These are phyloP conservation scores for Candidula unifasciata DNA, from an alignment of 2,888 invertebrate genomes.

Conservation along the genomic window DNA sequence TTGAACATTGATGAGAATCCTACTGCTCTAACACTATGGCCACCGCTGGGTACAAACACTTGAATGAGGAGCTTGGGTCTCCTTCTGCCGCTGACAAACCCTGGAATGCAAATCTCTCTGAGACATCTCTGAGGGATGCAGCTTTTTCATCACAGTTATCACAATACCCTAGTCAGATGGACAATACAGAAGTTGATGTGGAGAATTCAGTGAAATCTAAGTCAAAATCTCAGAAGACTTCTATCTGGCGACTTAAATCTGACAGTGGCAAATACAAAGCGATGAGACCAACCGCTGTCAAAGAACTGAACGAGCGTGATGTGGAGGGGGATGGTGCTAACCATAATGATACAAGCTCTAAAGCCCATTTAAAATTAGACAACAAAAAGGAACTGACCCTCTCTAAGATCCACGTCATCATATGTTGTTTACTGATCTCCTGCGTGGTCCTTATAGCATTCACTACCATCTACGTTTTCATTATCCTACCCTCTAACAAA, in stretches of 20 bases:
- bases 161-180: no score
- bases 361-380: neutral
- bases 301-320: conserved; percentile 6
- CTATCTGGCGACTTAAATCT: neutral
- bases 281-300: conserved; percentile 27
- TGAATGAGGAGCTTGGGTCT: conserved; percentile 7
- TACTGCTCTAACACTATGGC: neutral
- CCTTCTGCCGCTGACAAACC: neutral
- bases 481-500: conserved; percentile 27
- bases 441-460: conserved; percentile 24
- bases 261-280: conserved; percentile 39
- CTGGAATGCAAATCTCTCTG: neutral
- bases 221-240: neutral
- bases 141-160: neutral
- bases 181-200: neutral
- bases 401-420: conserved; percentile 24
- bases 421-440: conserved; percentile 30
- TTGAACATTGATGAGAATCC: no score
- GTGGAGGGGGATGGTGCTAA: neutral
- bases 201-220: neutral
- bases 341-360: neutral
- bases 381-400: neutral
- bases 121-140: conserved; percentile 3
- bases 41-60: conserved; percentile 1
- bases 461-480: conserved; percentile 33